A percentile compares a stretch with the other conserved stretches of the same genome.
Evolutionary conservation across 2,797 vertebrate genomes (phyloP).

Genomic region (Orientallactaga sibirica): DNA sequence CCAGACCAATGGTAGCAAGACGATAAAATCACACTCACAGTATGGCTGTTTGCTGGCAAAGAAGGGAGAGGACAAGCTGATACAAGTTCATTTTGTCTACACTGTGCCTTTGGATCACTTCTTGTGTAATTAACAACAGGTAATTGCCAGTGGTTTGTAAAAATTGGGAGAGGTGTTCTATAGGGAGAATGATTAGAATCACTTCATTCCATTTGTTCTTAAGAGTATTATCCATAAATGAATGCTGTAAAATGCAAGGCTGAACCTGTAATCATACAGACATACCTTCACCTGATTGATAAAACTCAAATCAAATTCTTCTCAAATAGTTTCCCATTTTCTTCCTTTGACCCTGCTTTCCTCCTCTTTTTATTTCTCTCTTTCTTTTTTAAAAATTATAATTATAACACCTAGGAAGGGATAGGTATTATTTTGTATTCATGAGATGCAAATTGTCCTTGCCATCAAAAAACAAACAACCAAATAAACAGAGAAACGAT

Average conservation of each 20-base stretch:
- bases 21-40: constrained; percentile 61
- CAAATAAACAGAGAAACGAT: not conserved
- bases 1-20: constrained; percentile 1
- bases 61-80: constrained; percentile 42
- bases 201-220: constrained; percentile 34
- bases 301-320: not conserved
- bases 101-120: constrained; percentile 55
- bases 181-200: not conserved
- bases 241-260: constrained; percentile 41
- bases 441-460: not conserved
- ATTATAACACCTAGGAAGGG: not conserved
- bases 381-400: not conserved
- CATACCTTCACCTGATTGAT: not conserved
- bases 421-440: not conserved
- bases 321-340: not conserved
- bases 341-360: not conserved
- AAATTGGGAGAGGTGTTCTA: not conserved
- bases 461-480: not conserved
- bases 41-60: constrained; percentile 59
- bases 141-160: not conserved
- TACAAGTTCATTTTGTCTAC: constrained; percentile 66
- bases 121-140: constrained; percentile 66
- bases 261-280: constrained; percentile 36
- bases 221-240: constrained; percentile 33
- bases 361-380: not conserved